These are phyloP conservation scores for Agrochola lychnidis DNA, from an alignment of 2,888 invertebrate species.

Conservation along the genomic window DNA sequence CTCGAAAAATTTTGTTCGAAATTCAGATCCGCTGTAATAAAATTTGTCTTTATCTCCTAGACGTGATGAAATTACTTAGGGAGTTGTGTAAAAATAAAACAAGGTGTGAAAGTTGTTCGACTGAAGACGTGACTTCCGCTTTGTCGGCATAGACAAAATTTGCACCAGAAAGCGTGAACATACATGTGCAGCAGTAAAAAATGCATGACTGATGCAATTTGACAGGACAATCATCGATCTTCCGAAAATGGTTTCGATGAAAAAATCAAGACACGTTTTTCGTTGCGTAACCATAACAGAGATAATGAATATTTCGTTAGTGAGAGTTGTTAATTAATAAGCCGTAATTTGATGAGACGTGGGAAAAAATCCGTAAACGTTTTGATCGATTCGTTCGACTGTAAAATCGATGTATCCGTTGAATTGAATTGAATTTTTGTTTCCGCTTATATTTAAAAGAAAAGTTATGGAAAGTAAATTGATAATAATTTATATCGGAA, in stretches of 20 bases:
- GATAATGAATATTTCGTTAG: slow-evolving; percentile 44
- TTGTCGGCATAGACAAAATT: slow-evolving; percentile 30
- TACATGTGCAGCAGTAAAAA: slow-evolving; percentile 51
- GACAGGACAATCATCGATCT: slow-evolving; percentile 51
- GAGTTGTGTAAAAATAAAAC: slow-evolving; percentile 62
- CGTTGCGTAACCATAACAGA: slow-evolving; percentile 32
- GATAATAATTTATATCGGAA: slow-evolving; percentile 42
- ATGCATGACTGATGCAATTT: slow-evolving; percentile 58
- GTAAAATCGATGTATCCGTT: slow-evolving; percentile 52
- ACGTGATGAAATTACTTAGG: slow-evolving; percentile 70
- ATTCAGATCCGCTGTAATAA: slow-evolving; percentile 65
- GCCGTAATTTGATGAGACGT: slow-evolving; percentile 52
- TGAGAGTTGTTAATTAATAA: slow-evolving; percentile 59
- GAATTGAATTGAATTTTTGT: slow-evolving; percentile 50
- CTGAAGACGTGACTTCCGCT: slow-evolving; percentile 71
- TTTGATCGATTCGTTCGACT: slow-evolving; percentile 50
- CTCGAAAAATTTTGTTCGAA: slow-evolving; percentile 50
- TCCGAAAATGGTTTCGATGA: slow-evolving; percentile 28
- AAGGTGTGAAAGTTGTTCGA: slow-evolving; percentile 70
- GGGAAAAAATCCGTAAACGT: slow-evolving; percentile 48
- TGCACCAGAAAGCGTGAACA: slow-evolving; percentile 56
- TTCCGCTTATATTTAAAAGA: slow-evolving; percentile 53
- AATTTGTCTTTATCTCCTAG: slow-evolving; percentile 69
- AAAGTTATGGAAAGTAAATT: slow-evolving; percentile 55
- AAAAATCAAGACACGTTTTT: slow-evolving; percentile 31